Base-by-base conservation (phyloP, 64 coral and sea anemone genomes). In the Porites australiensis region DNA sequence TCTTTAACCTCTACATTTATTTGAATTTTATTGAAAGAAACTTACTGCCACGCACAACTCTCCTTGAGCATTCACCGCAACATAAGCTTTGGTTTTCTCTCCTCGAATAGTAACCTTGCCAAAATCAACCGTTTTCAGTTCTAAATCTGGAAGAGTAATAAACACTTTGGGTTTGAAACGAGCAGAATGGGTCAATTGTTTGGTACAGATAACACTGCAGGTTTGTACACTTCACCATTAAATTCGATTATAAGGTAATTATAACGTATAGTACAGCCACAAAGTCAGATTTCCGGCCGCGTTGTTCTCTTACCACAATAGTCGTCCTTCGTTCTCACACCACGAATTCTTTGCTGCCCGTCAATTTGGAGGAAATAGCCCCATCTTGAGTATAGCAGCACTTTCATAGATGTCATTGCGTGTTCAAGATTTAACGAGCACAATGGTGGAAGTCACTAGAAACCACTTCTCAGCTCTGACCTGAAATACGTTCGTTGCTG, bases 81-180 rank as follows among this genome's bases (percentile, higher is more conserved):
- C 23, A 14, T 67, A 83, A 51, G 19, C 61, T 18, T 83, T 83
- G 45, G 62, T n/a, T 3, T 21, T 48, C 27, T 19, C 61, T 22
- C 62, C 81, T 18, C 43, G 60, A 63, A 83, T 83, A 4, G 63
- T 50, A 11, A 83, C 81, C 16, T 83, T 68, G 81, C 61, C 44
- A 11, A 83, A 83, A 68, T 83, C 81, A 7, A 16, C 50, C 62
- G 81, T 83, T 68, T 83, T 83, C 81, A 83, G 66, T 83, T 83
- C 81, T 50, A 83, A 64, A 68, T 50, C 81, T 83, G 63, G 8
- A 48, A 46, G 16, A 64, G 18, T 8, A 47, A 64, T 62, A 13
- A 64, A 11, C 14, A 10, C 20, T 46, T 21, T 52, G 18, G 22
- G 18, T 22, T 22, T 2, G 6, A 8, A 37, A 82, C 1, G 58